A percentile compares a stretch with the other conserved stretches of the same genome.
Conservation (phyloP, 2,888 invertebrate genomes). For the Bellardia pandia region DNA sequence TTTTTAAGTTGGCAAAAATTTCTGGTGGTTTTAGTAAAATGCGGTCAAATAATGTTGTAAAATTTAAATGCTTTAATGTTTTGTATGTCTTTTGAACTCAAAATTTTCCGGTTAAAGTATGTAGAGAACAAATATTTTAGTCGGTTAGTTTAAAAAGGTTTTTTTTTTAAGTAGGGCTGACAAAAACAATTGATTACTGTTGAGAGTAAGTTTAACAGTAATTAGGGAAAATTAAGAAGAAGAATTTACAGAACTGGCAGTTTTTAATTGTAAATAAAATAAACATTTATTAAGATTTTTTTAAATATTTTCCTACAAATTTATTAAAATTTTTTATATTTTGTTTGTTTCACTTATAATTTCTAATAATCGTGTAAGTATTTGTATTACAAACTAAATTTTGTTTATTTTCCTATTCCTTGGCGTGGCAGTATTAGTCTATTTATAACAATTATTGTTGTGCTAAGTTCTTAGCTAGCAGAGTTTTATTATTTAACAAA, state of each 20-base stretch:
- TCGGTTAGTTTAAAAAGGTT: conserved; percentile 29
- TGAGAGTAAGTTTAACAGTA: not conserved
- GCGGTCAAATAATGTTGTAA: not conserved
- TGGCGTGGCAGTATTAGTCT: not conserved
- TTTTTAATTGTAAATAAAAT: too few relatives aligned
- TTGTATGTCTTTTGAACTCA: not conserved
- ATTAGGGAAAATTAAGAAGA: not conserved
- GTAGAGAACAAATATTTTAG: conserved; percentile 26
- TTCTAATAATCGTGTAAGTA: not conserved
- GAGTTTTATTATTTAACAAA: not conserved
- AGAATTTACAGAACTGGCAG: not conserved
- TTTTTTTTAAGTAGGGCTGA: not conserved
- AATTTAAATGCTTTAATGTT: not conserved
- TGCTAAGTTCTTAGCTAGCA: conserved; percentile 1
- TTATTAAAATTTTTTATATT: too few relatives aligned
- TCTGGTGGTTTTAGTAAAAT: not conserved
- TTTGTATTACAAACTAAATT: not conserved
- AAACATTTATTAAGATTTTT: too few relatives aligned
- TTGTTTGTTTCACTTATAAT: not conserved
- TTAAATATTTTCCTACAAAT: too few relatives aligned
- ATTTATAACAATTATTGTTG: conserved; percentile 53
- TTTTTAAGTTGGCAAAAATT: too few relatives aligned
- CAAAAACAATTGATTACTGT: too few relatives aligned
- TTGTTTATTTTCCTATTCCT: not conserved
- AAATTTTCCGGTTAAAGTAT: conserved; percentile 18